Conservation (phyloP, 1,140 invertebrate genomes). For the Bombus polaris region DNA sequence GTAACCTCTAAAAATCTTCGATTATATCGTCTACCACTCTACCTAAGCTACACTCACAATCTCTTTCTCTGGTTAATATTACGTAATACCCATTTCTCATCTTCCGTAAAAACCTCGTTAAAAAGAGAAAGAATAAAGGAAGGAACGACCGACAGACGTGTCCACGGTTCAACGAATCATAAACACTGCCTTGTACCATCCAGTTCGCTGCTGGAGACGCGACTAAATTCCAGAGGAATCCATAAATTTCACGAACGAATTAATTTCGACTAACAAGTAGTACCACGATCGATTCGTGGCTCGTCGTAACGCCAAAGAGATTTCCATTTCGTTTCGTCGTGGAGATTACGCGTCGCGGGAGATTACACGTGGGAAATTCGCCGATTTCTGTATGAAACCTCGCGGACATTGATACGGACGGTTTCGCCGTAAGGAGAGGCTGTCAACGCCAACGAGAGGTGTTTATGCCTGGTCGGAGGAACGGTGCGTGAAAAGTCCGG, state of each 20-base stretch:
- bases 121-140: neutral
- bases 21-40: neutral
- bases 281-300: neutral
- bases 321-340: neutral
- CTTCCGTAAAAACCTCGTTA: neutral
- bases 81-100: neutral
- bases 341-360: neutral
- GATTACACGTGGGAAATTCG: neutral
- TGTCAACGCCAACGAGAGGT: slow-evolving; percentile 46
- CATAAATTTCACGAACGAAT: slow-evolving; percentile 23
- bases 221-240: slow-evolving; percentile 10
- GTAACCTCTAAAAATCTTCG: neutral
- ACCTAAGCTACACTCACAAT: too few species aligned
- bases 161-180: slow-evolving; percentile 12
- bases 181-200: neutral
- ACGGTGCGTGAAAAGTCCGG: slow-evolving; percentile 5
- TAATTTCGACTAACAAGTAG: slow-evolving; percentile 16
- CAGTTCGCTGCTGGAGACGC: slow-evolving; percentile 24
- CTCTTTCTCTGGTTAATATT: neutral
- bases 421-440: slow-evolving; percentile 1
- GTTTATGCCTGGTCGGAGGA: slow-evolving; percentile 36
- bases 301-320: neutral
- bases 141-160: neutral
- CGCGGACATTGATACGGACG: neutral
- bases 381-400: neutral